Base-by-base conservation (phyloP, 2,888 invertebrate species). In the Platycnemis pennipes region DNA sequence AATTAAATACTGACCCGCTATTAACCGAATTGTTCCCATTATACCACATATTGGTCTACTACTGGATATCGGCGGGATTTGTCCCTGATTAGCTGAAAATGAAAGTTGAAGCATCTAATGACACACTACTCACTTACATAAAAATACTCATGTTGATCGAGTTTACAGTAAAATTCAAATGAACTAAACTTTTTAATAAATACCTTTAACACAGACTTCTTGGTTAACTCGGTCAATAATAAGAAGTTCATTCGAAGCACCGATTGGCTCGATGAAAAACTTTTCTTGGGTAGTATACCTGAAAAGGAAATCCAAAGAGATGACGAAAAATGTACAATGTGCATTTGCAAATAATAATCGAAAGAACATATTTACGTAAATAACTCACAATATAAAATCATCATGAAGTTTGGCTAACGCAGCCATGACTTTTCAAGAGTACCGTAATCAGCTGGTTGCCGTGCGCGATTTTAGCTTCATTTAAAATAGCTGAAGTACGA, bases 211-310 rank as follows among this genome's bases (percentile, higher is more conserved):
- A 95, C 97, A 97, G 94, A 98, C 97, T 96, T 98, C 98, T 95
- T 98, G 98, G 95, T 98, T 98, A 94, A 98, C 97, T 96, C 99
- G 97, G 96, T 99, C 99, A 95, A 99, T 98, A 94, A 99, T 97
- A 95, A 99, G 97, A 94, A 99, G 96, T 96, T 98, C 98, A 95
- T 97, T 97, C 42, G 97, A 97, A 95, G 97, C 97, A 91, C 97
- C 97, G 95, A 98, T 97, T 26, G 99, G 98, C 96, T 99, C 99
- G 95, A 99, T 97, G 96, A 98, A 98, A 96, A 99, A 99, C 96
- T 98, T 98, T 95, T 99, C 99, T 94, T 98, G 97, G n/a, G 99
- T 99, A 95, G 98, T 98, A 95, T 98, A 98, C 95, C 98, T 98
- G 96, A 94, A 97, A 97, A 95, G 95, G 95, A 95, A 94, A 94